Evolutionary conservation across 2,797 vertebrate genomes (phyloP), one percentile per base, ranked within the genome.

Genomic region (Ptychobarbus kaznakovi): DNA sequence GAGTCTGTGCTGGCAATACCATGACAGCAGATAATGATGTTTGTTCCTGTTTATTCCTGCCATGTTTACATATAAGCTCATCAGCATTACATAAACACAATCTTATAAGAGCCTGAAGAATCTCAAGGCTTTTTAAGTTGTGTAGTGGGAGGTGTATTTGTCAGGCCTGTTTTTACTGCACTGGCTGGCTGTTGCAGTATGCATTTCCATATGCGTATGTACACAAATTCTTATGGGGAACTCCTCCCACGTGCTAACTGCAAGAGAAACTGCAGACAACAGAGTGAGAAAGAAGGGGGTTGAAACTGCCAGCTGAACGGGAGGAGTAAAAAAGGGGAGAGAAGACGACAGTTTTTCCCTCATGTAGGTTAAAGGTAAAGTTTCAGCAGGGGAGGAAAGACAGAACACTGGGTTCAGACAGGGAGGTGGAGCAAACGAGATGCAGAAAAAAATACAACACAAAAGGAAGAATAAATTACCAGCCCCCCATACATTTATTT

Each of bases 181-280:
- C 79, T 38, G 28, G 25, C 6, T 9, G 44, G 28, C 42, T 72
- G 66, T 28, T 38, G 80, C 35, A 22, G 82, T 70, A 51, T 66
- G 49, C n/a, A 66, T 70, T 78, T 82, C 44, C 44, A 82, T 70
- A 78, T 70, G 85, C 22, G 77, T 76, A 46, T 72, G 78, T 86
- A 68, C 78, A 89, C 90, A 92, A 91, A 94, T 93, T 94, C 91
- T 91, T 92, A 81, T 74, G 91, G 94, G 94, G 92, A 94, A 93
- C 93, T 94, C 93, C 93, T 93, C 93, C 94, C 92, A 92, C 92
- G 90, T 90, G 92, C 91, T 92, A 78, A 87, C 88, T 93, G 94
- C 94, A 95, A 90, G 89, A 91, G 90, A 35, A 91, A 87, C 90
- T 35, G 80, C 91, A 93, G 89, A 92, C 89, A 91, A 68, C 32